Base-by-base conservation (phyloP, 35 echinoderm and acorn worm genomes). In the Amphiura filiformis region DNA sequence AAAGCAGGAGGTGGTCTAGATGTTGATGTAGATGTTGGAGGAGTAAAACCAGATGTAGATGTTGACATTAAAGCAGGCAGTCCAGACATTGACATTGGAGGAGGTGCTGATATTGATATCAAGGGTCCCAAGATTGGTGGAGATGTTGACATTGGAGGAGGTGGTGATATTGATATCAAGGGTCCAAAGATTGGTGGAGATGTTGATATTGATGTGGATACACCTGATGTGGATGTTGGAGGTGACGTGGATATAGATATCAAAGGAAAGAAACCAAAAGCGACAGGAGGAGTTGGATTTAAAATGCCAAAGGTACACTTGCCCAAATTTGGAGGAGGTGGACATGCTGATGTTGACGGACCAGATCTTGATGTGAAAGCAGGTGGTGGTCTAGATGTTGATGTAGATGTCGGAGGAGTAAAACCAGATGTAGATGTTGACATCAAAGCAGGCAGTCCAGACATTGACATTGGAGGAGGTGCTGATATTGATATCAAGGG, bases 41-140 rank as follows among this genome's bases (percentile, higher is more conserved):
- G 86, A 30, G 56, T 75, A 23, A 78, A 83, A 44, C 75, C 81
- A 47, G 93, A 92, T 79, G 81, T 75, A 32, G 86, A 93, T 84
- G 41, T 93, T 26, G 87, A 83, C 12, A 32, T 87, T 35, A 65
- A 61, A 84, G 56, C 49, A 65, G 56, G 23, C 82, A 23, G 56
- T 35, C 13, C 26, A 64, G 42, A 64, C 56, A 35, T 35, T 84
- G 36, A 31, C 79, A 91, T 84, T 42, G 86, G 85, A 39, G 22
- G 44, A 79, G 86, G 84, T 65, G 75, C 80, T 15, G 88, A 94
- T 56, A 26, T 94, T 75, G 56, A 84, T 37, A 35, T 84, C 26
- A 70, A 70, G 26, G 57, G 82, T 32, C n/a, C n/a, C 13, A 81
- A 80, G 87, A 80, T 81, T 3, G 85, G 91, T 76, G 23, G 90